Evolutionary conservation across 37 sponge, comb jelly and placozoan genomes (phyloP).

Genomic region (Ephydatia muelleri): DNA sequence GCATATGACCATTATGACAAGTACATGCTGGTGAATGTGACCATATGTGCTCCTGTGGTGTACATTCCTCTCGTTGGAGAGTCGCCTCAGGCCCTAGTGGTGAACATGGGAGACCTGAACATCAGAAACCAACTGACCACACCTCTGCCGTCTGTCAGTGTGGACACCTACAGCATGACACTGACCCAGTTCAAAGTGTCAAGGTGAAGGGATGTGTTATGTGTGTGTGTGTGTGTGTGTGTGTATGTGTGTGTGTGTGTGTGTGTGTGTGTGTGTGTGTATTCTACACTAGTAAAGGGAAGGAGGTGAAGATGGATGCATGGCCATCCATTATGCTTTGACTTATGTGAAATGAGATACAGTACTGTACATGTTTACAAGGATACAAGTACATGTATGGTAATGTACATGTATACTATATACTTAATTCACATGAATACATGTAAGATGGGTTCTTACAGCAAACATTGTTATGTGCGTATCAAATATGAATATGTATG

Average conservation of each 20-base stretch:
- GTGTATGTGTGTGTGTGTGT: slow-evolving; percentile 1
- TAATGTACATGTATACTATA: too few species aligned
- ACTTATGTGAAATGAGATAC: not conserved
- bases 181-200: slow-evolving; percentile 46
- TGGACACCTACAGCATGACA: slow-evolving; percentile 50
- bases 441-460: too few species aligned
- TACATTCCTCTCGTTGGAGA: slow-evolving; percentile 45
- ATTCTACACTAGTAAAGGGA: too few species aligned
- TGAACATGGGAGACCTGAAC: slow-evolving; percentile 54
- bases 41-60: slow-evolving; percentile 64
- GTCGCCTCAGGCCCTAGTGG: slow-evolving; percentile 43
- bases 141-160: not conserved
- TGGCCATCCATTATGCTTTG: too few species aligned
- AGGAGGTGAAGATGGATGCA: too few species aligned
- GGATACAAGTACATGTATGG: too few species aligned
- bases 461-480: too few species aligned
- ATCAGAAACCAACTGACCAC: slow-evolving; percentile 38
- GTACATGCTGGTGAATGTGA: slow-evolving; percentile 45
- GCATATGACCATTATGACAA: slow-evolving; percentile 38
- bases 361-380: too few species aligned
- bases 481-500: too few species aligned
- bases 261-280: too few species aligned
- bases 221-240: slow-evolving; percentile 21
- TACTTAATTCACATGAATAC: too few species aligned
- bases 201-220: slow-evolving; percentile 13